Conservation (phyloP, 2,113 vertebrate species). For the Muntiacus muntjak region DNA sequence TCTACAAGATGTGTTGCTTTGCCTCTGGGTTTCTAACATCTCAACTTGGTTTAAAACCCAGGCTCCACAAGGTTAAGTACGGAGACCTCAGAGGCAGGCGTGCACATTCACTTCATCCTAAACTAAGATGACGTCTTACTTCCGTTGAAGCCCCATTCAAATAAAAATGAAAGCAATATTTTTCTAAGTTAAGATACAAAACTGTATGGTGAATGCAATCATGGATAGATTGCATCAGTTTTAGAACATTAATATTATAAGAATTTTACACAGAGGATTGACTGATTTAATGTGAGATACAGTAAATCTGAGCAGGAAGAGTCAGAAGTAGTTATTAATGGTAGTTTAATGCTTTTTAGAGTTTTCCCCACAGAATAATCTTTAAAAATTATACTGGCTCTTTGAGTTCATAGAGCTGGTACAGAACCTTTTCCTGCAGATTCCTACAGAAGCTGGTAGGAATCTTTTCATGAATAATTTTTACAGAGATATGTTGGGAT, state of each 20-base stretch:
- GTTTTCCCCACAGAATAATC: not conserved
- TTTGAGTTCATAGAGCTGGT: not conserved
- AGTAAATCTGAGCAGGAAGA: not conserved
- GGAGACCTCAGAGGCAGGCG: accelerated
- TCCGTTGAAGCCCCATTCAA: not conserved
- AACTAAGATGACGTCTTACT: not conserved
- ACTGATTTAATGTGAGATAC: not conserved
- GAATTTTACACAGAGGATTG: not conserved
- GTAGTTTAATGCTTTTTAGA: not conserved
- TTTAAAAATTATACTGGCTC: not conserved
- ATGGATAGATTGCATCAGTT: not conserved
- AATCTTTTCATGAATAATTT: not conserved
- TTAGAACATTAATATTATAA: not conserved
- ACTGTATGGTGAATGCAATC: not conserved
- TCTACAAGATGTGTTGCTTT: not conserved
- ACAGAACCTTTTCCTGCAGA: not conserved
- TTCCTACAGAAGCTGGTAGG: not conserved
- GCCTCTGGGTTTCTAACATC: not conserved
- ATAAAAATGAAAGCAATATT: not conserved
- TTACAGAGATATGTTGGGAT: not conserved
- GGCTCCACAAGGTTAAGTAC: not conserved
- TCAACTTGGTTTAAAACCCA: not conserved
- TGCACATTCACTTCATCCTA: not conserved
- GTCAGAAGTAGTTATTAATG: not conserved
- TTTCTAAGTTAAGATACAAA: not conserved